These are phyloP conservation scores for Aplysina aerophoba DNA, from an alignment of 37 sponge, comb jelly and placozoan species.

Conservation along the genomic window DNA sequence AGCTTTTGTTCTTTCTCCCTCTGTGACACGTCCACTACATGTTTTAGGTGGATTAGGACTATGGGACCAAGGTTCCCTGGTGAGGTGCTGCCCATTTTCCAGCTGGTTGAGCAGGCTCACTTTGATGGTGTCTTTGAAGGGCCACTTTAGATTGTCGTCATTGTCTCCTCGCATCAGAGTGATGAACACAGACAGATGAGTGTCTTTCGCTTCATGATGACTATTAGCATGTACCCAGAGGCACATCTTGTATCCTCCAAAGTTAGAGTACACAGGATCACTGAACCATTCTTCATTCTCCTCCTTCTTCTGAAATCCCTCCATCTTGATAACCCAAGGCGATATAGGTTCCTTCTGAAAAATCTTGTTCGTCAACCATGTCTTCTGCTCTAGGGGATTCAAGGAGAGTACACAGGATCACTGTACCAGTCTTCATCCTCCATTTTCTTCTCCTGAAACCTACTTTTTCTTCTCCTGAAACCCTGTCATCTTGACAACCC, in stretches of 20 bases:
- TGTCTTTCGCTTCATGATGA: slow-evolving; percentile 5
- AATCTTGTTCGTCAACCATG: too few species aligned
- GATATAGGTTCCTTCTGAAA: too few species aligned
- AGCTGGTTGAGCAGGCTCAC: slow-evolving; percentile 27
- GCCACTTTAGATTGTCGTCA: slow-evolving; percentile 48
- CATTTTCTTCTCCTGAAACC: too few species aligned
- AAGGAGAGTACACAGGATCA: slow-evolving; percentile 45
- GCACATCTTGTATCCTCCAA: slow-evolving; percentile 50
- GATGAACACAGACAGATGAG: slow-evolving; percentile 46
- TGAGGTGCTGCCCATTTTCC: background rate
- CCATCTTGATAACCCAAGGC: background rate
- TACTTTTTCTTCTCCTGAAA: too few species aligned
- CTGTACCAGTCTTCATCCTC: slow-evolving; percentile 31
- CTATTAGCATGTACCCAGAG: slow-evolving; percentile 34
- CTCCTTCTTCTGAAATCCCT: slow-evolving; percentile 1
- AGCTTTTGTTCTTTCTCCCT: background rate
- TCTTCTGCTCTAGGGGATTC: too few species aligned
- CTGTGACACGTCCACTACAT: background rate
- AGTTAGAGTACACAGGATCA: slow-evolving; percentile 33
- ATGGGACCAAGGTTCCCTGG: background rate
- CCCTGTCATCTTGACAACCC: too few species aligned
- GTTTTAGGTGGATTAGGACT: background rate
- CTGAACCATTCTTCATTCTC: slow-evolving; percentile 17
- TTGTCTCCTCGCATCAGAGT: slow-evolving; percentile 41
- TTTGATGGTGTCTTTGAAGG: slow-evolving; percentile 19